Percentiles rank a stretch among this genome's conserved stretches.
These are phyloP conservation scores for Macrophya annulata DNA, from an alignment of 2,888 invertebrate genomes.

Conservation along the genomic window DNA sequence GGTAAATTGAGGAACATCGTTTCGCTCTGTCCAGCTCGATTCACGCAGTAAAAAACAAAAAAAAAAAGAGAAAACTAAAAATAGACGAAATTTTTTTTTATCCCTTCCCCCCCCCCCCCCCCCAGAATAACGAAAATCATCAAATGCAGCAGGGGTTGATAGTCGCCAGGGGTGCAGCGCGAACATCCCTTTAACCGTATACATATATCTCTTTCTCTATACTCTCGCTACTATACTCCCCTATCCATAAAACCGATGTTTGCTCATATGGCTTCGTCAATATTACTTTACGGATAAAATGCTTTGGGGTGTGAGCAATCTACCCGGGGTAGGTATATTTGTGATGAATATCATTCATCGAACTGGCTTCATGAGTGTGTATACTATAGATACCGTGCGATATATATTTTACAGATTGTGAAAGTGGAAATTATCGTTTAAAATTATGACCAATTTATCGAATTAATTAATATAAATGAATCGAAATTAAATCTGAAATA, in stretches of 20 bases:
- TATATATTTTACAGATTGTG: background rate
- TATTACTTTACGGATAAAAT: slow-evolving; percentile 50
- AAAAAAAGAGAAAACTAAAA: background rate
- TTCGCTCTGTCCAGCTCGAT: background rate
- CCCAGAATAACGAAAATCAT: slow-evolving; percentile 14
- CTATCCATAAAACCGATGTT: slow-evolving; percentile 43
- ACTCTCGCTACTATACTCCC: slow-evolving; percentile 3
- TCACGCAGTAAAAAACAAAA: background rate
- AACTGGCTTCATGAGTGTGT: background rate
- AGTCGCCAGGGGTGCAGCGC: slow-evolving; percentile 7
- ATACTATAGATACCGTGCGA: background rate
- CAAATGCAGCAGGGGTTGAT: slow-evolving; percentile 21
- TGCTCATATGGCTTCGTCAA: slow-evolving; percentile 54
- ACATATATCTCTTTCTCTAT: background rate
- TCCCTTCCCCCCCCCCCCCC: background rate
- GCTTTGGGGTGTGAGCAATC: slow-evolving; percentile 39
- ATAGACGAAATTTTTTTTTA: background rate
- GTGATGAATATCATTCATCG: slow-evolving; percentile 20
- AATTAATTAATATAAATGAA: background rate
- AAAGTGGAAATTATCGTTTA: background rate
- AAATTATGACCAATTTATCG: background rate
- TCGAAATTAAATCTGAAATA: background rate
- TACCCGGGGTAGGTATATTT: slow-evolving; percentile 11
- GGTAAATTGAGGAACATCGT: slow-evolving; percentile 2
- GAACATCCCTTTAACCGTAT: background rate